phyloP scores from a whole-genome alignment of 2,888 invertebrate genomes.

The Platycheirus albimanus region DNA sequence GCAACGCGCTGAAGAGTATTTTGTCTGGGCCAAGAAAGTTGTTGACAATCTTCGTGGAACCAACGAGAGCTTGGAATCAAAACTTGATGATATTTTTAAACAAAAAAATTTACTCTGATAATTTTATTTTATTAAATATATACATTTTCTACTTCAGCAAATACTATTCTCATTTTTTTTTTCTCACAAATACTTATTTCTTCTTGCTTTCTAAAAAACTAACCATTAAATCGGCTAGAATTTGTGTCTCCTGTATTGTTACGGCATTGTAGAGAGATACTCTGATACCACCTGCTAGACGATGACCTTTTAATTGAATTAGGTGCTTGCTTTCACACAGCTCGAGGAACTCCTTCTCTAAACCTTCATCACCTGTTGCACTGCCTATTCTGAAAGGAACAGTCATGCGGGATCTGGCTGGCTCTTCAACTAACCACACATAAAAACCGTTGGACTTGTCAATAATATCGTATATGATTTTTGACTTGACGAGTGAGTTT shows the following conservation, averaged over 20 bases:
- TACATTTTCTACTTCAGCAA: not conserved
- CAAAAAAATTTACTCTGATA: conserved; percentile 76
- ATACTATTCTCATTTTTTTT: no score
- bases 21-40: conserved; percentile 88
- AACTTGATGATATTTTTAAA: conserved; percentile 84
- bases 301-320: conserved; percentile 97
- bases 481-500: conserved; percentile 87
- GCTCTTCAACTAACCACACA: conserved; percentile 87
- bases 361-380: conserved; percentile 87
- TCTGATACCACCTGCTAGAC: conserved; percentile 97
- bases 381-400: conserved; percentile 93
- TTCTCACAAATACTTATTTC: conserved; percentile 75
- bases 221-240: conserved; percentile 91
- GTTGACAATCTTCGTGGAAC: conserved; percentile 87
- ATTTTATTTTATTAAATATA: conserved; percentile 13
- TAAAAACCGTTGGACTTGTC: conserved; percentile 94
- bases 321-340: conserved; percentile 90
- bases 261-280: conserved; percentile 98
- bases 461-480: conserved; percentile 91
- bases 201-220: conserved; percentile 87
- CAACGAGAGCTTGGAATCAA: conserved; percentile 84
- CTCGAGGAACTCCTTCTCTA: conserved; percentile 94
- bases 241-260: conserved; percentile 89
- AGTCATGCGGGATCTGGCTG: conserved; percentile 94
- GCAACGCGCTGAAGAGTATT: conserved; percentile 86